A percentile compares a stretch with the other conserved stretches of the same genome.
Evolutionary conservation across 2,797 vertebrate genomes (phyloP).

Genomic region (Streptopelia turtur): DNA sequence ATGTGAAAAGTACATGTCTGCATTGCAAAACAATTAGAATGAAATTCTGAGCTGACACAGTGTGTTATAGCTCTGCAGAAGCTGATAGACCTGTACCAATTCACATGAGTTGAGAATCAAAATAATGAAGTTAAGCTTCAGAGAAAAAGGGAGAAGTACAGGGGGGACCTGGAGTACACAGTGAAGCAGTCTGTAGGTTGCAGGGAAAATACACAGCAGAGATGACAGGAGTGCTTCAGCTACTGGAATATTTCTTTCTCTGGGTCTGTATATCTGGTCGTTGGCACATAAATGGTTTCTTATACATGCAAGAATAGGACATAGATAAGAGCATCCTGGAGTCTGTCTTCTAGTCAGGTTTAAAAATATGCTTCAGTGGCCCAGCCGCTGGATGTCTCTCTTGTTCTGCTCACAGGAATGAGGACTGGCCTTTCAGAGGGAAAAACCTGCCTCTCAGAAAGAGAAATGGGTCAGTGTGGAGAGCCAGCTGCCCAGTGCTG

Average conservation of each 20-base stretch:
- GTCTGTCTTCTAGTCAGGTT: background rate
- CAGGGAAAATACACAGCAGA: background rate
- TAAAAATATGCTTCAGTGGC: background rate
- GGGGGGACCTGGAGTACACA: background rate
- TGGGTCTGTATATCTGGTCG: background rate
- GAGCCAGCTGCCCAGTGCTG: background rate
- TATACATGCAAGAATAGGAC: rapidly evolving
- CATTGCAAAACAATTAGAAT: background rate
- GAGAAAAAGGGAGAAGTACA: background rate
- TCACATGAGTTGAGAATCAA: background rate
- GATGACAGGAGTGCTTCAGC: background rate
- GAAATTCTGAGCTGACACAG: background rate
- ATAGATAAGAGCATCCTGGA: rapidly evolving
- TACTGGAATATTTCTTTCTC: background rate
- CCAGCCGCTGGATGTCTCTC: slow-evolving; percentile 48
- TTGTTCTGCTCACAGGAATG: background rate
- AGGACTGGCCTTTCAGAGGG: background rate
- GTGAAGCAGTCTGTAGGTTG: background rate
- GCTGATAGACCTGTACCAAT: background rate
- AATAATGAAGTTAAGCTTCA: background rate
- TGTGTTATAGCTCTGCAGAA: background rate
- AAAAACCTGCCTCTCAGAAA: rapidly evolving
- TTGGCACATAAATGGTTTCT: background rate
- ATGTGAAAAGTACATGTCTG: background rate
- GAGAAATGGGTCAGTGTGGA: background rate